Conservation (phyloP, 2,113 vertebrate species). For the Pelmatolapia mariae region DNA sequence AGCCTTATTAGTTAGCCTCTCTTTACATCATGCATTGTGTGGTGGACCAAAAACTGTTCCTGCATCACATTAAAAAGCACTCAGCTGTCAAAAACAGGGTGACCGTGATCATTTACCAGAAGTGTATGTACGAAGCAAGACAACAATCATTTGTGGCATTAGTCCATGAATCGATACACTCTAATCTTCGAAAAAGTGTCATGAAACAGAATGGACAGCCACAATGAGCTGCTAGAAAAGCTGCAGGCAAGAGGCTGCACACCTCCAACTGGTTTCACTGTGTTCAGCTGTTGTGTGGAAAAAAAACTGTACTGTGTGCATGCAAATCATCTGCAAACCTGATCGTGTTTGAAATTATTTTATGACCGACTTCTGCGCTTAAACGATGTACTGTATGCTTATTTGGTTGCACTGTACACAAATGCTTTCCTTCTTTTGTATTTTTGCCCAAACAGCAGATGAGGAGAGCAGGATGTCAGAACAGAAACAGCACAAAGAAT, state of each 20-base stretch:
- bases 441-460: neutral
- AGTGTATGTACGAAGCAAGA: neutral
- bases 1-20: neutral
- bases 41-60: neutral
- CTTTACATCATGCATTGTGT: neutral
- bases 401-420: neutral
- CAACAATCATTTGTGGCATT: neutral
- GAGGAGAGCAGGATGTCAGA: neutral
- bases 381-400: neutral
- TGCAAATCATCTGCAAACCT: neutral
- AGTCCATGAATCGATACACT: neutral
- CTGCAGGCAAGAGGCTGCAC: neutral
- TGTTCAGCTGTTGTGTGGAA: neutral
- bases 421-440: neutral
- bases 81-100: neutral
- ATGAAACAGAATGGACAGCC: neutral
- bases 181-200: neutral
- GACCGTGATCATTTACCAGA: neutral
- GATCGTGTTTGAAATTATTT: neutral
- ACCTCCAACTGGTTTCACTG: neutral
- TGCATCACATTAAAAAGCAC: neutral
- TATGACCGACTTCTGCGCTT: neutral
- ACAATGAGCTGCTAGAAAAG: neutral
- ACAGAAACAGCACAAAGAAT: neutral
- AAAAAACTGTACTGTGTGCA: neutral